phyloP scores from a whole-genome alignment of 2,888 invertebrate species.

The Chloromyia formosa region DNA sequence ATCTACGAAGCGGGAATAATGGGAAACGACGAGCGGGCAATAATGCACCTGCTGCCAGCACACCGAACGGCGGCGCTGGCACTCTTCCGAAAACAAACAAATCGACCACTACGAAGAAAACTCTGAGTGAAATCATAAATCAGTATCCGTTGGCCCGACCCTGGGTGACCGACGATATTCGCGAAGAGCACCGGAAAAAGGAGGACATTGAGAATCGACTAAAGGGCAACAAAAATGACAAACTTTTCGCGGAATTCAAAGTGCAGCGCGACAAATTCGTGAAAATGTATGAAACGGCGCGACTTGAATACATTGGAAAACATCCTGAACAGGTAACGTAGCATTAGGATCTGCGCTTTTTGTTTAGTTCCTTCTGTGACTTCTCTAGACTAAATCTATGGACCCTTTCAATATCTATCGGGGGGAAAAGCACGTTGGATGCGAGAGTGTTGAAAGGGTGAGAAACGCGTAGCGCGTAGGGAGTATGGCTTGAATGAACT shows the following conservation, averaged over 20 bases:
- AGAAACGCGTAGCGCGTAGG: neutral
- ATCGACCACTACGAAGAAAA: slow-evolving; percentile 59
- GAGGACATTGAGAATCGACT: slow-evolving; percentile 66
- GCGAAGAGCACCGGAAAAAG: slow-evolving; percentile 66
- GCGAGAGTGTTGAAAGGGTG: neutral
- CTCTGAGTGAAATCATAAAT: slow-evolving; percentile 61
- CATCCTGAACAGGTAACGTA: slow-evolving; percentile 64
- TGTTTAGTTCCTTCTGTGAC: neutral
- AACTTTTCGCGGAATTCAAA: slow-evolving; percentile 68
- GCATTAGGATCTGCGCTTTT: neutral
- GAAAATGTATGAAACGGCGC: slow-evolving; percentile 67
- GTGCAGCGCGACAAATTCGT: slow-evolving; percentile 69
- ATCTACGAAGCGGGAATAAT: neutral
- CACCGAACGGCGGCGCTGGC: neutral
- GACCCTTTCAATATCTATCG: neutral
- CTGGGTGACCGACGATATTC: slow-evolving; percentile 69
- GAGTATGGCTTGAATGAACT: neutral
- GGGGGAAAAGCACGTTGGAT: neutral
- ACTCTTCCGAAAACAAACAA: slow-evolving; percentile 52
- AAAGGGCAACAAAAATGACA: slow-evolving; percentile 65
- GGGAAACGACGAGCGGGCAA: neutral
- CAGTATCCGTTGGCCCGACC: slow-evolving; percentile 67
- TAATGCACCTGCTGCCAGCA: slow-evolving; percentile 10
- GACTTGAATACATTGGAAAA: slow-evolving; percentile 67
- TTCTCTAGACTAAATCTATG: neutral